Evolutionary conservation across 2,113 vertebrate genomes (phyloP).

Genomic region (Actenoides lindsayi): DNA sequence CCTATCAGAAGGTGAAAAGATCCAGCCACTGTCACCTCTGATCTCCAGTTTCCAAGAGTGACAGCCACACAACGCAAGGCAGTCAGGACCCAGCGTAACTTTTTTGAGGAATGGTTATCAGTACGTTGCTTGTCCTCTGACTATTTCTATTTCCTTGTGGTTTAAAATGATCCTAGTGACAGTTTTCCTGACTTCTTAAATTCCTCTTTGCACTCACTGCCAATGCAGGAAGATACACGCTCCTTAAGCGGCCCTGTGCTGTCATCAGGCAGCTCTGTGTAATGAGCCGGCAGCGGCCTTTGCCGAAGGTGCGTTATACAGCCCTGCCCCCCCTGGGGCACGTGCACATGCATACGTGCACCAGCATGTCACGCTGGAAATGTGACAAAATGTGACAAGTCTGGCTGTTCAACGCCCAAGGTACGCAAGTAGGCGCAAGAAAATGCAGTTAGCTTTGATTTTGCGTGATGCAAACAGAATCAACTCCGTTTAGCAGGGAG

Average conservation of each 20-base stretch:
- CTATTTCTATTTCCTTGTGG: background rate
- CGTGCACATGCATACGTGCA: rapidly evolving
- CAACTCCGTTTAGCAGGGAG: background rate
- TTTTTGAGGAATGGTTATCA: background rate
- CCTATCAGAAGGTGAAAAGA: background rate
- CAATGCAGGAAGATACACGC: background rate
- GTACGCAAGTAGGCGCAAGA: rapidly evolving
- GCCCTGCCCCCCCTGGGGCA: background rate
- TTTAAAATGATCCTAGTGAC: background rate
- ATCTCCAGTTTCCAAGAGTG: background rate
- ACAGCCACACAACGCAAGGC: rapidly evolving
- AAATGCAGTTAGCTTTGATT: background rate
- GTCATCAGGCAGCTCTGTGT: background rate
- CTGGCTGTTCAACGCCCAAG: background rate
- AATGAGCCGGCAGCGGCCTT: background rate
- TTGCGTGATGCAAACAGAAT: background rate
- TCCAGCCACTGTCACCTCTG: background rate
- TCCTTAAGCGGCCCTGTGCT: background rate
- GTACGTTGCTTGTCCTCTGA: background rate
- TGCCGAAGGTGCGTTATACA: background rate
- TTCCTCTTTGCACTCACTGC: background rate
- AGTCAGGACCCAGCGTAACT: background rate
- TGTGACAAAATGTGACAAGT: background rate
- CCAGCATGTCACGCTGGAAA: rapidly evolving
- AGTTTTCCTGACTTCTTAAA: background rate